Percentiles rank a stretch among this genome's conserved stretches.
Evolutionary conservation across 2,113 vertebrate species (phyloP).

Genomic region (Heterocephalus glaber): DNA sequence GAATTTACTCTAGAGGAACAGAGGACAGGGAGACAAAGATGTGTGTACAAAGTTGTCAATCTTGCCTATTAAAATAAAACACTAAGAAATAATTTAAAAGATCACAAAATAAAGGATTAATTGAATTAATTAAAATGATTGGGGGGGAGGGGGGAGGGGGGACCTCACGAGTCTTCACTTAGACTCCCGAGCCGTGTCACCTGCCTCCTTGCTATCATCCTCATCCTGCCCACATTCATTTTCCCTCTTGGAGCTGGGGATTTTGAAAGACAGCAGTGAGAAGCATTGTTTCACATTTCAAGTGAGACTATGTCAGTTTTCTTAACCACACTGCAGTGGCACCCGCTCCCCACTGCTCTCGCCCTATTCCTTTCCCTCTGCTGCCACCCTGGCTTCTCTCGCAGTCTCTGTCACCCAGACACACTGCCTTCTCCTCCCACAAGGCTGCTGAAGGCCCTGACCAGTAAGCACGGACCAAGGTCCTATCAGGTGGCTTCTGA

Average conservation of each 20-base stretch:
- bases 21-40: neutral
- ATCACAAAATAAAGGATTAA: neutral
- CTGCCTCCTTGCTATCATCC: too few relatives aligned
- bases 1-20: neutral
- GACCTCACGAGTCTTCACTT: neutral
- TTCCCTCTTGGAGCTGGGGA: neutral
- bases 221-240: neutral
- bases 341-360: neutral
- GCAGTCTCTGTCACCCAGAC: neutral
- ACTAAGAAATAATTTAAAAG: slow-evolving; percentile 3
- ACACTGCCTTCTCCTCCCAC: neutral
- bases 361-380: neutral
- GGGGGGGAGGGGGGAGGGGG: neutral
- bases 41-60: neutral
- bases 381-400: neutral
- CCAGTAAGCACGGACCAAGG: too few relatives aligned
- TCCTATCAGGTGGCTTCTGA: neutral
- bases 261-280: neutral
- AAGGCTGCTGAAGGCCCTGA: neutral
- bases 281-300: neutral
- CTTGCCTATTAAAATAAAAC: neutral
- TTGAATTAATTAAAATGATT: neutral
- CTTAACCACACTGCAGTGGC: neutral
- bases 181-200: neutral
- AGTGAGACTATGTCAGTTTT: neutral